phyloP scores from a whole-genome alignment of 2,113 vertebrate species.

The Anthoscopus minutus region DNA sequence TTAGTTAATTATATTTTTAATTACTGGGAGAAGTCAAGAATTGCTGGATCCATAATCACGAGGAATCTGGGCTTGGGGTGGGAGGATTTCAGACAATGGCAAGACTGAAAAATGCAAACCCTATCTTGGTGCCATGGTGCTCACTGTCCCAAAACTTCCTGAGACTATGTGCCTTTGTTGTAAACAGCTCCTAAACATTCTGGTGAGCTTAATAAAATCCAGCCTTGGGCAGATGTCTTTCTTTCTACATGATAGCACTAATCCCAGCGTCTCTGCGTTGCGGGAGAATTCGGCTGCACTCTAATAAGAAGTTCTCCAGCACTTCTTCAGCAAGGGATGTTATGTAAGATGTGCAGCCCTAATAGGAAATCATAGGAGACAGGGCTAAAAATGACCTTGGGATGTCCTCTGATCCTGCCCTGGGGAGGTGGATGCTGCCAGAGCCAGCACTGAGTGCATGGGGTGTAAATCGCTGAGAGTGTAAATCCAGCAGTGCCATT shows the following conservation, averaged over 20 bases:
- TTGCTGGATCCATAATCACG: neutral
- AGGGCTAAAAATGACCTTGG: conserved; percentile 6
- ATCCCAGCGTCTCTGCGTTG: neutral
- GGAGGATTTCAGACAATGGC: neutral
- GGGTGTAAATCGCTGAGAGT: neutral
- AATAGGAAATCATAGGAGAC: neutral
- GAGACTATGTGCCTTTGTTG: neutral
- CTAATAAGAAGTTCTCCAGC: neutral
- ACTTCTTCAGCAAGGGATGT: neutral
- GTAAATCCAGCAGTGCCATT: neutral
- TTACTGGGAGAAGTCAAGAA: neutral
- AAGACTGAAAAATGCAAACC: neutral
- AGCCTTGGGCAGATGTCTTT: neutral
- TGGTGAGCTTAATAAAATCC: neutral
- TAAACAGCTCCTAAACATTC: neutral
- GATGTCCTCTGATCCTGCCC: neutral
- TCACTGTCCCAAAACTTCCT: neutral
- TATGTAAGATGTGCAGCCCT: neutral
- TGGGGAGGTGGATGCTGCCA: neutral
- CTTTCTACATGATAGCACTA: neutral
- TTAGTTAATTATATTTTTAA: neutral
- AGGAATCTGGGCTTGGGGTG: neutral
- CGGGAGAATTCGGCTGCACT: neutral
- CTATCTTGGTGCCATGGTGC: neutral
- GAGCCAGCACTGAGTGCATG: neutral